phyloP scores from a whole-genome alignment of 2,113 vertebrate species.

The Ciconia stormi region DNA sequence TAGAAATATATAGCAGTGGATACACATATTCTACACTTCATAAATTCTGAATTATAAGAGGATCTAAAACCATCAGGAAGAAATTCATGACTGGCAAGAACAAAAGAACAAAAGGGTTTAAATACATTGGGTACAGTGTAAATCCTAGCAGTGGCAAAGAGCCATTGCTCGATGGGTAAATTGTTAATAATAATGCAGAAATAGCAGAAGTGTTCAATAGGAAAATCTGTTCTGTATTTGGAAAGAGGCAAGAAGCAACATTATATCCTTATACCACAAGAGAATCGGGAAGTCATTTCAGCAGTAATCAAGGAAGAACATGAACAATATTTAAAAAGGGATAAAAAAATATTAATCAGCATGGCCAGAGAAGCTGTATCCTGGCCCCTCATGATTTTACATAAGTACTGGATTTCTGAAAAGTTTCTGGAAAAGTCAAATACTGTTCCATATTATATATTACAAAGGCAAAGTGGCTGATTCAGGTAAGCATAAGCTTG shows the following conservation, averaged over 20 bases:
- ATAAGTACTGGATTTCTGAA: neutral
- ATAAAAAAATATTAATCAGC: neutral
- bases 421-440: neutral
- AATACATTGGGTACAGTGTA: neutral
- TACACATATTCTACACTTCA: neutral
- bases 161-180: neutral
- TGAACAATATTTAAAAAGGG: neutral
- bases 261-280: neutral
- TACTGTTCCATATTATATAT: neutral
- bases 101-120: neutral
- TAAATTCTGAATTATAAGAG: neutral
- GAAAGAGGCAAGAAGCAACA: neutral
- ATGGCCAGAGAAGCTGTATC: neutral
- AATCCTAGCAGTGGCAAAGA: neutral
- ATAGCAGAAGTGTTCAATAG: neutral
- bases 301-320: neutral
- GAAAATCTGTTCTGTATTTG: neutral
- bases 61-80: neutral
- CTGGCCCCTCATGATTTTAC: neutral
- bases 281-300: neutral
- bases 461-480: neutral
- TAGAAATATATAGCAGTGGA: neutral
- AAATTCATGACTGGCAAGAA: neutral
- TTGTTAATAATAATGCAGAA: neutral
- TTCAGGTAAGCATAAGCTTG: neutral